Base-by-base conservation (phyloP, 2,113 vertebrate species). In the Catharus bicknelli region DNA sequence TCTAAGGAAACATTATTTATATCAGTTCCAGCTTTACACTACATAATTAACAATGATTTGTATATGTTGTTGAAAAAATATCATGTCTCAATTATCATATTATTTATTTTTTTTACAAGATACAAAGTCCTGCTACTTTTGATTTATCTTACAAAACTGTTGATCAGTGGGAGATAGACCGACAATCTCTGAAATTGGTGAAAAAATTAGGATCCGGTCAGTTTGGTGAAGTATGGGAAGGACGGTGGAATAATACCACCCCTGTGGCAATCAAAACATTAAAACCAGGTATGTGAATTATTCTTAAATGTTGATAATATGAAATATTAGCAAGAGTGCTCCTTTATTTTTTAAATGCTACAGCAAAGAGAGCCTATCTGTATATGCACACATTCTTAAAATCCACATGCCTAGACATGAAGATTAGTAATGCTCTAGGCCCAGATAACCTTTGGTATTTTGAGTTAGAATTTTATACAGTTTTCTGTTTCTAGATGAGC, bases 161-260 rank as follows among this genome's bases (percentile, higher is more conserved):
- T 32, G 99, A 99, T 97, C 98, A 98, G 2, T 99, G 99, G 99
- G 99, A 99, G 96, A 99, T 99, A 72, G 96, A 98, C n/a, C 97
- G 99, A 50, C 96, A 40, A 9, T 99, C 99, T 67, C 81, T 99
- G 70, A 95, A 97, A 62, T 80, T 99, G 13, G 45, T 98, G 74
- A 98, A 77, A 93, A 98, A 98, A 89, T 95, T 99, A 69, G 99
- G 99, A 47, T 98, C 98, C 1, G 99, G 99, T 20, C 99, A 99
- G 96, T 99, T 99, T 95, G 99, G 99, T 32, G 99, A 99, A 79
- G 99, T 99, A 7, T 99, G 97, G 92, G 98, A 99, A 97, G 99
- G 99, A 29, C 50, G 98, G 22, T 99, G 99, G 99, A 99, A 99
- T 79, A 97, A 98, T 18, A 99, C 98, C 32, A 99, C 98, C 6